Evolutionary conservation across 2,888 invertebrate genomes (phyloP), one percentile per base, ranked within the genome.

Genomic region (Hesperia comma): DNA sequence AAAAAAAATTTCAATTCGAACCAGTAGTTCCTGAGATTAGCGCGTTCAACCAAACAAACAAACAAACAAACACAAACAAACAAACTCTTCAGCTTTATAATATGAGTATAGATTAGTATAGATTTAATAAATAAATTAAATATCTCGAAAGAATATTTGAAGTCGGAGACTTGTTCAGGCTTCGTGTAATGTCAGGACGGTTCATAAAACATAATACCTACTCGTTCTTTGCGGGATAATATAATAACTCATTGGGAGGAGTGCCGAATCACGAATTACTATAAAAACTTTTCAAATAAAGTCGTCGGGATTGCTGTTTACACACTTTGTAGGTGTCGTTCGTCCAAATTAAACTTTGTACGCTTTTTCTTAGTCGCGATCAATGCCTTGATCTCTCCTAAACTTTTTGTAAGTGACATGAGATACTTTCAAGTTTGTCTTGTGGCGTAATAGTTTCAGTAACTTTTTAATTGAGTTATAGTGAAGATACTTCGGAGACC

Each of bases 221-320:
- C 37, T 26, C 26, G 26, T 26, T 26, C 2, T 51, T 51, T 54
- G 54, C 32, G 54, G 33, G 12, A 57, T 46, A 43, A 17, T 37
- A 17, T 7, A 49, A 49, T 46, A 46, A 43, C 21, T 49, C 19
- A 2, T 26, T 51, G 26, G 19, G 19, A 32, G 26, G 21, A 33
- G 37, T 61, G 43, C 37, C 33, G 19, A 69, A 21, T 69, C 46
- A 64, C 57, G 66, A 66, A 54, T 54, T 15, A 54, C 67, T 58
- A 67, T 69, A 68, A 63, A 79, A 88, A 89, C 85, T 88, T 89
- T 88, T 81, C 87, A 85, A 88, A 89, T 89, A 88, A 88, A 88
- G 85, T 83, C 84, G 80, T 85, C 84, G 83, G 82, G 81, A 75
- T 78, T 77, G 81, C 87, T 87, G 87, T 88, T 87, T 87, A 85